Base-by-base conservation (phyloP, 53 echinoderm and acorn worm species). In the Apostichopus leukothele region DNA sequence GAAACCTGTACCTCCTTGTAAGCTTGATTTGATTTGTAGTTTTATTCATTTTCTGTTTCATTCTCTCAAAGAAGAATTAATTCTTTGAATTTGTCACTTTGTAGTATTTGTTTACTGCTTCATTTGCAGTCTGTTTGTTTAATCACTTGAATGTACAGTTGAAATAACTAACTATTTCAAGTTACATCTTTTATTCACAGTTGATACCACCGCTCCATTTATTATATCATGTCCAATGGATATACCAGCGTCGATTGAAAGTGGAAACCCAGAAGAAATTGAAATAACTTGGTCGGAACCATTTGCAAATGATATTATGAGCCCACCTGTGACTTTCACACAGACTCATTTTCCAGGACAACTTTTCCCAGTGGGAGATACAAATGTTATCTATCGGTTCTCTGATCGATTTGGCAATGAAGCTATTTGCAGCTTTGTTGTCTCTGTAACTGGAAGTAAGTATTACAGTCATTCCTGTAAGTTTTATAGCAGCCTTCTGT, bases 391-490 rank as follows among this genome's bases (percentile, higher is more conserved):
- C 16, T 95, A 95, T 75, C 90, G 78, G 12, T 93, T 91, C 67
- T 74, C 76, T 22, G 93, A 93, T 78, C 68, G 22, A 21, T 86
- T 90, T 86, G 92, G 90, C 54, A 93, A 93, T 77, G 27, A 53
- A 74, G 92, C 89, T 10, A 67, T 39, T 3, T 95, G 95, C 73
- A 18, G 14, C 7, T 95, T 95, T 76, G 74, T 73, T 67, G 92
- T 95, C 83, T 90, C 74, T 39, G 89, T 94, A 23, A 80, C n/a
- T 81, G 73, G n/a, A 88, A 66, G 91, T 91, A 88, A 67, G 87
- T 55, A 16, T 25, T 11, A 74, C 57, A 57, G 10, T 9, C 10
- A 57, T 57, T 39, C 39, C 57, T 57, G 57, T 57, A 10, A 39
- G 39, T 39, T 39, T 39, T 39, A 39, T 39, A 39, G 39, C 39